Base-by-base conservation (phyloP, 2,113 vertebrate species). In the Mionectes macconnelli region DNA sequence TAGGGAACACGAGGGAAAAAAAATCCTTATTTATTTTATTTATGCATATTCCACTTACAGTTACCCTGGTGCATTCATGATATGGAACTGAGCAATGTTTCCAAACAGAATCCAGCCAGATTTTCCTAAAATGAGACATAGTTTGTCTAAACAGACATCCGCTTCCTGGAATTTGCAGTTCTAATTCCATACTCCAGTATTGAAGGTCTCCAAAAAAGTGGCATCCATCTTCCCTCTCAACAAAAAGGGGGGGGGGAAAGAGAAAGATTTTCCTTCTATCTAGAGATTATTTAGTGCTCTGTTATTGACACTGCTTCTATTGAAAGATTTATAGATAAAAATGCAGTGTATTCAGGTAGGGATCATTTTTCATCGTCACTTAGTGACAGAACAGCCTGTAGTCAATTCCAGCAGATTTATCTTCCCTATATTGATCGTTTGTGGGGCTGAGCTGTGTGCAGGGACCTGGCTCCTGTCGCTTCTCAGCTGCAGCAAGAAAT, bases 271-370 rank as follows among this genome's bases (percentile, higher is more conserved):
- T 93, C 95, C 82, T 94, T 94, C 96, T 97, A 87, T 91, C 93
- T 94, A 93, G 96, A 97, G 94, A 97, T 98, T 98, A 97, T 98
- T 98, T 98, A 98, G 97, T 97, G 94, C 95, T 96, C 94, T 97
- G 97, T 78, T 97, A 98, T 98, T 95, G 97, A 98, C 97, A 96
- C 89, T 30, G 70, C 86, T 96, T 96, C 97, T 97, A 94, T 97
- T 96, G 97, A 98, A 98, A 98, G 97, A 98, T 98, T 97, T 97
- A 91, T 96, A 97, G 97, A 98, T 98, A 96, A 97, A 98, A 97
- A 97, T 89, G 95, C 97, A 94, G 88, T 84, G 96, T 93, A 97
- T 98, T 98, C 96, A 93, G 97, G 96, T 53, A 85, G 95, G 19
- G 84, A 94, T 95, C 97, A 92, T 98, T 98, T 98, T 97, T 98